A percentile compares a stretch with the other conserved stretches of the same genome.
phyloP scores from a whole-genome alignment of 2,797 vertebrate species.

The Anabas testudineus region DNA sequence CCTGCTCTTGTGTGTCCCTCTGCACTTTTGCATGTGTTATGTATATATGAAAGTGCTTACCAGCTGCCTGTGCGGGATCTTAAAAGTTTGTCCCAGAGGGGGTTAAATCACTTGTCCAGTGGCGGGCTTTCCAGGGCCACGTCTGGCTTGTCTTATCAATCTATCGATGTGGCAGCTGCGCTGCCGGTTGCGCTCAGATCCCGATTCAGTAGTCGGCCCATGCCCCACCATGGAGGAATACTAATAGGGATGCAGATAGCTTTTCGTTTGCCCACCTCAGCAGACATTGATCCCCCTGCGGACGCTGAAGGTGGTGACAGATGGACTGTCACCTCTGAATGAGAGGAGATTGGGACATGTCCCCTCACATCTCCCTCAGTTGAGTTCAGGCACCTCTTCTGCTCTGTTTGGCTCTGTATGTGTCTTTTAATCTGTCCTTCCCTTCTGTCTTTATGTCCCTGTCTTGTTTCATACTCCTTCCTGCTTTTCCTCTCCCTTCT shows the following conservation, averaged over 20 bases:
- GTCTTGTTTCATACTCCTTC: constrained; percentile 9
- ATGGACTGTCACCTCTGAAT: constrained; percentile 83
- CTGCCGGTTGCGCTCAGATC: constrained; percentile 49
- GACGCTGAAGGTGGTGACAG: constrained; percentile 76
- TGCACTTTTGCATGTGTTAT: constrained; percentile 30
- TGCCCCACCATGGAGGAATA: constrained; percentile 74
- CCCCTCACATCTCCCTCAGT: constrained; percentile 62
- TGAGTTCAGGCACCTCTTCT: constrained; percentile 34
- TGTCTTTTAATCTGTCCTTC: constrained; percentile 14
- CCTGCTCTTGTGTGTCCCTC: not conserved
- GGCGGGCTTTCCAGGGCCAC: constrained; percentile 68
- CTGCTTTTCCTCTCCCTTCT: constrained; percentile 5
- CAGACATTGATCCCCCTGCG: constrained; percentile 85
- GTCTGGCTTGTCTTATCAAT: constrained; percentile 86
- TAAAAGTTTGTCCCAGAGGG: constrained; percentile 62
- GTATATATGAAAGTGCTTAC: constrained; percentile 20
- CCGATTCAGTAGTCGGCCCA: constrained; percentile 57
- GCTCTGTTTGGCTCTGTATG: constrained; percentile 11
- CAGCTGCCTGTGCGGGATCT: constrained; percentile 34
- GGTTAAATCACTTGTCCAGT: constrained; percentile 78
- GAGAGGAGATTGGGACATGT: constrained; percentile 73
- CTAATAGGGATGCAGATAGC: constrained; percentile 86
- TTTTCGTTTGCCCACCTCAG: constrained; percentile 84
- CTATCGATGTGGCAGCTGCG: constrained; percentile 82
- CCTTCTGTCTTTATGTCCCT: constrained; percentile 15